phyloP scores from a whole-genome alignment of 2,797 vertebrate genomes.

The Moxostoma hubbsi region DNA sequence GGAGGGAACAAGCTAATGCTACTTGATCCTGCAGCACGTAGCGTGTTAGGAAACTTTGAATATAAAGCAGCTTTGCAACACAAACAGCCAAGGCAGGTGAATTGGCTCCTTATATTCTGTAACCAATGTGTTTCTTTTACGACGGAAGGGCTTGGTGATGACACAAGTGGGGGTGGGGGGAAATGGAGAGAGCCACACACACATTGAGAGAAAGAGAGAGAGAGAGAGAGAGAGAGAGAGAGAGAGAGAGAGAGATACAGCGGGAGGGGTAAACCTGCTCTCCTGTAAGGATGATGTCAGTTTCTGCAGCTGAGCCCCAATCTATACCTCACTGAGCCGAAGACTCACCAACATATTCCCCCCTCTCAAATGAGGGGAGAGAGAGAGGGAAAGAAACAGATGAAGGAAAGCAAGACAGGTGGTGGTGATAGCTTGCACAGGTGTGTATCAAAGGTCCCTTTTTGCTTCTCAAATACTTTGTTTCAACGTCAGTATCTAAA shows the following conservation, averaged over 20 bases:
- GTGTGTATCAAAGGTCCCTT: conserved; percentile 72
- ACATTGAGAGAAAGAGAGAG: conserved; percentile 44
- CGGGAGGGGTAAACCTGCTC: conserved; percentile 82
- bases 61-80: conserved; percentile 20
- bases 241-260: conserved; percentile 69
- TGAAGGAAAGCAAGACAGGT: conserved; percentile 59
- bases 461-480: conserved; percentile 48
- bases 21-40: conserved; percentile 15
- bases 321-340: conserved; percentile 73
- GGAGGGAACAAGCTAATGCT: conserved; percentile 28
- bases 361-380: conserved; percentile 59
- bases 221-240: conserved; percentile 29
- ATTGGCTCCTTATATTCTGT: conserved; percentile 53
- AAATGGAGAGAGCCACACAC: conserved; percentile 20
- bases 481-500: conserved; percentile 22
- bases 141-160: conserved; percentile 58
- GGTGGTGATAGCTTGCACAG: conserved; percentile 67
- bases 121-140: conserved; percentile 57
- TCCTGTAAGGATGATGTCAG: conserved; percentile 86
- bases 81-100: conserved; percentile 32
- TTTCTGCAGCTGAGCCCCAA: conserved; percentile 83
- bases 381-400: conserved; percentile 53
- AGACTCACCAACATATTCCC: conserved; percentile 71
- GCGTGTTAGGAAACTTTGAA: conserved; percentile 33
- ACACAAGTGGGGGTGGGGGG: conserved; percentile 67